These are phyloP conservation scores for Mesorhabditis spiculigera DNA, from an alignment of 2,888 invertebrate species.

Conservation along the genomic window DNA sequence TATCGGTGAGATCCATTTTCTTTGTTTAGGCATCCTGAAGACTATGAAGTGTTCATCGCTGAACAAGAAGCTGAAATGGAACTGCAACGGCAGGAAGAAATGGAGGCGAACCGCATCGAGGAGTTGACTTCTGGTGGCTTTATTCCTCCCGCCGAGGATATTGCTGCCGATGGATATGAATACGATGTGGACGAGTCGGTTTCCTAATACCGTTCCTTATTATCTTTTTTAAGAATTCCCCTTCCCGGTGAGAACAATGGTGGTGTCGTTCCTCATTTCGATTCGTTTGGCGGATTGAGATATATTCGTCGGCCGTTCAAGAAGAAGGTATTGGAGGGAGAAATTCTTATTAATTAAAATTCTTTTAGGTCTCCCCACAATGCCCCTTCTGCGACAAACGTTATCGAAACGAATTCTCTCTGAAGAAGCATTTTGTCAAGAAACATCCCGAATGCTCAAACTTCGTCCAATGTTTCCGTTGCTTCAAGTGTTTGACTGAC, in stretches of 20 bases:
- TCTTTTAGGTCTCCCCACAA: conserved; percentile 50
- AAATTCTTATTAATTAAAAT: not conserved
- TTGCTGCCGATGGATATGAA: conserved; percentile 31
- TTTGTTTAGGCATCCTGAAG: conserved; percentile 38
- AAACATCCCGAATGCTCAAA: conserved; percentile 55
- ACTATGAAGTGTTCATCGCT: conserved; percentile 51
- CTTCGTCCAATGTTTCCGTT: conserved; percentile 55
- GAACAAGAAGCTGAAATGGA: conserved; percentile 40
- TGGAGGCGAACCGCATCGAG: conserved; percentile 51
- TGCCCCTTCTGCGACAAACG: conserved; percentile 59
- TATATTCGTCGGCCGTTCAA: conserved; percentile 47
- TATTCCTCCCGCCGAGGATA: conserved; percentile 55
- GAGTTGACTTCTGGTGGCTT: conserved; percentile 56
- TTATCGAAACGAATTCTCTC: conserved; percentile 56
- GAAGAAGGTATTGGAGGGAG: conserved; percentile 39
- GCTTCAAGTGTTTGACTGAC: conserved; percentile 53
- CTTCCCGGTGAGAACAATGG: conserved; percentile 50
- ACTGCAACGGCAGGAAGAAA: conserved; percentile 39
- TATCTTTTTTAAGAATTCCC: conserved; percentile 38
- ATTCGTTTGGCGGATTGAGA: conserved; percentile 43
- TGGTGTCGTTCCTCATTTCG: conserved; percentile 49
- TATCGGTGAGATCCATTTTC: conserved; percentile 1
- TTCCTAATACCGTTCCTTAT: not conserved
- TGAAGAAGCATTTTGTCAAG: conserved; percentile 53
- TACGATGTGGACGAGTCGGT: conserved; percentile 22